A percentile compares a stretch with the other conserved stretches of the same genome.
These are phyloP conservation scores for Stenurella melanura DNA, from an alignment of 2,888 invertebrate species.

Conservation along the genomic window DNA sequence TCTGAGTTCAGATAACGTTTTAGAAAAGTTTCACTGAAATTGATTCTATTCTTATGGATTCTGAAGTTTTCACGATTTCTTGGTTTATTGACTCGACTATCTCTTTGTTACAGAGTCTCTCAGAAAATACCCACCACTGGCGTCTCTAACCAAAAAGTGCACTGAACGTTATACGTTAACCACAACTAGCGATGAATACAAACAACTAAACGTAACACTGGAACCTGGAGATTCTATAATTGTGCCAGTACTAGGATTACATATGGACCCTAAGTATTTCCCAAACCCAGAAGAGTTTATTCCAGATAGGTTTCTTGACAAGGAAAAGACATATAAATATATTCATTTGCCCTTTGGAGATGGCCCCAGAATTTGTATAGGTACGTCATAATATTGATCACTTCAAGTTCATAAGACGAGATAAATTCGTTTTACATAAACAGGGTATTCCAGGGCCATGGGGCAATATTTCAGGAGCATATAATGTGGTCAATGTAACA, in stretches of 20 bases:
- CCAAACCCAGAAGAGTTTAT: conserved; percentile 70
- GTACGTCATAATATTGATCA: conserved; percentile 49
- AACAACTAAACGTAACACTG: conserved; percentile 53
- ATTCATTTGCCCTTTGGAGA: conserved; percentile 65
- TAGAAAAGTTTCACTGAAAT: too few species aligned
- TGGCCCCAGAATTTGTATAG: conserved; percentile 65
- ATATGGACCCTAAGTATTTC: conserved; percentile 68
- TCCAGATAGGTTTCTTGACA: conserved; percentile 69
- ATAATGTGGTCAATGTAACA: too few species aligned
- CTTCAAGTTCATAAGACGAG: too few species aligned
- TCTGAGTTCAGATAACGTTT: too few species aligned
- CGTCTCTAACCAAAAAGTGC: conserved; percentile 54
- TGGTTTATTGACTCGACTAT: too few species aligned
- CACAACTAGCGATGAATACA: conserved; percentile 44
- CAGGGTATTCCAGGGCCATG: too few species aligned
- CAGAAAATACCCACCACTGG: conserved; percentile 26
- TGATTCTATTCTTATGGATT: too few species aligned
- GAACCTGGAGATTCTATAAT: conserved; percentile 65
- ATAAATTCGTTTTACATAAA: too few species aligned
- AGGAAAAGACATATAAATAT: conserved; percentile 60
- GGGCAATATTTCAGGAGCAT: too few species aligned
- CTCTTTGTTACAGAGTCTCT: conserved; percentile 36
- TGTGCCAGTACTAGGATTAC: conserved; percentile 67
- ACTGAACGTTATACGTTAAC: conserved; percentile 57
- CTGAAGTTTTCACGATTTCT: too few species aligned